Evolutionary conservation across 2,113 vertebrate species (phyloP).

Genomic region (Cinclus cinclus): DNA sequence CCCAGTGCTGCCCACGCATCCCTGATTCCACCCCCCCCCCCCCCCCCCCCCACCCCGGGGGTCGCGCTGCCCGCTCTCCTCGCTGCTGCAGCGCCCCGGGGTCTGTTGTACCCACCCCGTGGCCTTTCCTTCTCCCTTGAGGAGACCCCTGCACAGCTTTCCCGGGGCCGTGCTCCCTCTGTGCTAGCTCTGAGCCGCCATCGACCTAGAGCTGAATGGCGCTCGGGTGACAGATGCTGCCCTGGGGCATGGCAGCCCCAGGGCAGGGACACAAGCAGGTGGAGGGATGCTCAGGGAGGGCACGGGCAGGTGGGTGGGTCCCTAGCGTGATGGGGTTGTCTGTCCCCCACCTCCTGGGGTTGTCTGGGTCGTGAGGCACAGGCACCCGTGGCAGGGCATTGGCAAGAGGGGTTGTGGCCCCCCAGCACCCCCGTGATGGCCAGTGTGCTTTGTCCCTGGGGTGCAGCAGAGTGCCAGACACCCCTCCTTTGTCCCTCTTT

Average conservation of each 20-base stretch:
- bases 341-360: not conserved
- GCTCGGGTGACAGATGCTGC: not conserved
- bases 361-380: not conserved
- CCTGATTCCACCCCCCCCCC: not conserved
- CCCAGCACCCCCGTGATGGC: not conserved
- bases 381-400: not conserved
- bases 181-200: not conserved
- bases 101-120: rapidly evolving
- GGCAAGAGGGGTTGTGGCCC: not conserved
- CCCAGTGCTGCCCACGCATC: rapidly evolving
- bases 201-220: not conserved
- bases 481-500: not conserved
- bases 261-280: not conserved
- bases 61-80: not conserved
- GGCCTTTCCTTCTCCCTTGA: not conserved
- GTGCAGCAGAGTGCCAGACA: not conserved
- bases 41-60: not conserved
- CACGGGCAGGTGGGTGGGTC: not conserved
- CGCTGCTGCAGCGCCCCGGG: not conserved
- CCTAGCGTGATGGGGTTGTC: not conserved
- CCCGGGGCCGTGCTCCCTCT: not conserved
- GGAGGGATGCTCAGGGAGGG: not conserved
- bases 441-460: not conserved
- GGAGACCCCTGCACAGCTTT: not conserved
- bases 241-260: not conserved